These are phyloP conservation scores for Gortyna flavago DNA, from an alignment of 2,888 invertebrate species.

Conservation along the genomic window DNA sequence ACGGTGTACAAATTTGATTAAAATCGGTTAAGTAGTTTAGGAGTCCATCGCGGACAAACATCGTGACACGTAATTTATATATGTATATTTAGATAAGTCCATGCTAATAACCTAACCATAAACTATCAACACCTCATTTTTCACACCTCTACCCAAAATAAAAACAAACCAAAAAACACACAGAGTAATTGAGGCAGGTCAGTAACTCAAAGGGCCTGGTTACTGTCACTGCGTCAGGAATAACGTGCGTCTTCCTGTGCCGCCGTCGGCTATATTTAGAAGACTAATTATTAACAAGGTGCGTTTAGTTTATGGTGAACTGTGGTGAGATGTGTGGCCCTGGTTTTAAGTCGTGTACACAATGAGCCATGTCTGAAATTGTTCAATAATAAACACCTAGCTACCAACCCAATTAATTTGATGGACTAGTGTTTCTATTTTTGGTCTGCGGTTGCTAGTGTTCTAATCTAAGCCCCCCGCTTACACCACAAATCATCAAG, in stretches of 20 bases:
- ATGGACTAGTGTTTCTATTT: not conserved
- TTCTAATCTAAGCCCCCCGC: not conserved
- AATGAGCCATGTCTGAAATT: not conserved
- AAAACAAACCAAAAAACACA: conserved; percentile 17
- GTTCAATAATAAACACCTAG: not conserved
- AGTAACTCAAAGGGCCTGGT: conserved; percentile 58
- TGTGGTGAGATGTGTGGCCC: conserved; percentile 53
- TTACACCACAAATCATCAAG: not conserved
- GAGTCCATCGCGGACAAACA: too few species aligned
- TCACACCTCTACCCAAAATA: conserved; percentile 19
- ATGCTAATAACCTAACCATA: not conserved
- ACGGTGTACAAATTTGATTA: too few species aligned
- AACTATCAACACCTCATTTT: conserved; percentile 15
- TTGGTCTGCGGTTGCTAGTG: not conserved
- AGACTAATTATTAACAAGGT: conserved; percentile 63
- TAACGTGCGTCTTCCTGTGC: conserved; percentile 64
- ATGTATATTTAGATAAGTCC: too few species aligned
- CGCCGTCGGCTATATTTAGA: conserved; percentile 60
- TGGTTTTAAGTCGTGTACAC: conserved; percentile 19
- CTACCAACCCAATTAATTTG: not conserved
- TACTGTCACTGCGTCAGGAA: conserved; percentile 52
- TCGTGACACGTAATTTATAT: too few species aligned
- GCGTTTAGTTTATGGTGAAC: conserved; percentile 58
- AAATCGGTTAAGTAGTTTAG: too few species aligned
- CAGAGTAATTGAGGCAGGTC: conserved; percentile 60